These are phyloP conservation scores for Cheirogaleus medius DNA, from an alignment of 2,113 vertebrate species.

Conservation along the genomic window DNA sequence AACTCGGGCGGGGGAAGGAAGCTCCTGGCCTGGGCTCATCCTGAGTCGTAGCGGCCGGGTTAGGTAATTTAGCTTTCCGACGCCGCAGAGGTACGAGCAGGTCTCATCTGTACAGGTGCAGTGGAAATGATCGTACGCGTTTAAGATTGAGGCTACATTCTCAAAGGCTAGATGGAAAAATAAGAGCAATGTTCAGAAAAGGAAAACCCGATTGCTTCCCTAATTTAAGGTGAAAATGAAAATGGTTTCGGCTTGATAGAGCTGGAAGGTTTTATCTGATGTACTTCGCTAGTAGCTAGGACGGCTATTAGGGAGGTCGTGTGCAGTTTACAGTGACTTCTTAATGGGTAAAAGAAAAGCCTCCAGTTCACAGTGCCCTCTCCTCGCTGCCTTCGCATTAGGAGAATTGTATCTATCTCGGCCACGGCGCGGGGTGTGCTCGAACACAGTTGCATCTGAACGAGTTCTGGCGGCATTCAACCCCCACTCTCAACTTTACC, in stretches of 20 bases:
- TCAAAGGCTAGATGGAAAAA: background rate
- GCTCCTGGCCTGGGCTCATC: fast-evolving
- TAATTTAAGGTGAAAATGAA: slow-evolving; percentile 11
- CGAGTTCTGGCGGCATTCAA: background rate
- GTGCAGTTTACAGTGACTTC: background rate
- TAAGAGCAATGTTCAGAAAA: background rate
- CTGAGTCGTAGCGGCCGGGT: background rate
- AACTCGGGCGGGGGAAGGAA: fast-evolving
- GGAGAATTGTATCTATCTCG: background rate
- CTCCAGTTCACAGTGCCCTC: background rate
- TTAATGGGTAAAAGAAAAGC: background rate
- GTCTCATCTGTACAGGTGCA: slow-evolving; percentile 9
- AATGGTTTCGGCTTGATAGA: background rate
- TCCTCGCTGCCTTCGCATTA: background rate
- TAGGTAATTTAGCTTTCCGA: background rate
- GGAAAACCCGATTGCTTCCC: slow-evolving; percentile 13
- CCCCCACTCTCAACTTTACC: background rate
- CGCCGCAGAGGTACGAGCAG: background rate
- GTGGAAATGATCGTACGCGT: background rate
- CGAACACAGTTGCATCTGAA: background rate
- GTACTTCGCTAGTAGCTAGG: background rate
- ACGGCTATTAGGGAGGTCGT: background rate
- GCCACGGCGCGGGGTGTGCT: background rate
- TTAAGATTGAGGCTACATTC: background rate
- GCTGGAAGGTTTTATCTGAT: background rate